Evolutionary conservation across 2,888 invertebrate genomes (phyloP).

Genomic region (Leptinotarsa rubiginosa): DNA sequence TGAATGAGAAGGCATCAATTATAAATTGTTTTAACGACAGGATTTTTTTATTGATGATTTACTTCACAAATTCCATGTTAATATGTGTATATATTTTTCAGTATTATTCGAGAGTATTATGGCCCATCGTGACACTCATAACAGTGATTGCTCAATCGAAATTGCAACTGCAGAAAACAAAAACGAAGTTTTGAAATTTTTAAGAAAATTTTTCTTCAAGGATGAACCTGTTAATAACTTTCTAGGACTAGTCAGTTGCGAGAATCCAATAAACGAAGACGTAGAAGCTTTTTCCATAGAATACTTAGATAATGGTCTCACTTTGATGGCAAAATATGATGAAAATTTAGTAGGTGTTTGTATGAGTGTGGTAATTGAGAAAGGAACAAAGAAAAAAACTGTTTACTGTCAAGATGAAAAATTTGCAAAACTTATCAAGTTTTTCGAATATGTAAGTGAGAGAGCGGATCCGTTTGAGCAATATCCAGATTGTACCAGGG

Average conservation of each 20-base stretch:
- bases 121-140: too few species aligned
- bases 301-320: slow-evolving; percentile 71
- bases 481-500: slow-evolving; percentile 69
- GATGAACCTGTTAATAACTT: slow-evolving; percentile 78
- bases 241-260: slow-evolving; percentile 72
- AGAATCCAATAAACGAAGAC: slow-evolving; percentile 72
- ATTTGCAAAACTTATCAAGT: slow-evolving; percentile 74
- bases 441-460: slow-evolving; percentile 71
- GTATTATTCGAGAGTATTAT: too few species aligned
- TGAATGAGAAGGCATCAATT: too few species aligned
- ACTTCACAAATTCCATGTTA: too few species aligned
- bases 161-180: slow-evolving; percentile 66
- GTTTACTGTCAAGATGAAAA: slow-evolving; percentile 67
- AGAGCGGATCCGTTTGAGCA: slow-evolving; percentile 70
- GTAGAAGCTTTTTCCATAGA: slow-evolving; percentile 73
- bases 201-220: slow-evolving; percentile 75
- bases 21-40: too few species aligned
- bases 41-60: too few species aligned
- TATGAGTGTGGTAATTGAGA: slow-evolving; percentile 55
- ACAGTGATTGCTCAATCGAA: slow-evolving; percentile 54
- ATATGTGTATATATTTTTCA: too few species aligned
- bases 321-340: slow-evolving; percentile 72
- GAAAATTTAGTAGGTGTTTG: slow-evolving; percentile 69
- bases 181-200: slow-evolving; percentile 69
- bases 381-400: slow-evolving; percentile 48